phyloP scores from a whole-genome alignment of 2,113 vertebrate species.

The Pao palembangensis region DNA sequence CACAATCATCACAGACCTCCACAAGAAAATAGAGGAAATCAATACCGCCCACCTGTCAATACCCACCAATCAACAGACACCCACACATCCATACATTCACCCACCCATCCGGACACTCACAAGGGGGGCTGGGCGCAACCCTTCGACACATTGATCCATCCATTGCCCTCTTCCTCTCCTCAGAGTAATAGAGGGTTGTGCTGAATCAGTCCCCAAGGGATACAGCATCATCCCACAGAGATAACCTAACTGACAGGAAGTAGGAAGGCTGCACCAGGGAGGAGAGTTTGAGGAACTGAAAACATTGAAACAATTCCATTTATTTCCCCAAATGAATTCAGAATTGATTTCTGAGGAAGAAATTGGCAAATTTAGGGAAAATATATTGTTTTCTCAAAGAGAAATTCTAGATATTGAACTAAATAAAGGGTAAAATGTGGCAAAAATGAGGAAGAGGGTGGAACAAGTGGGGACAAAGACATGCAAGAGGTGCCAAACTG shows the following conservation, averaged over 20 bases:
- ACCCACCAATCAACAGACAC: constrained; percentile 45
- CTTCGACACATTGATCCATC: constrained; percentile 51
- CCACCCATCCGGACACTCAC: constrained; percentile 41
- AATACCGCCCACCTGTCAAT: constrained; percentile 36
- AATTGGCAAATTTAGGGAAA: not conserved
- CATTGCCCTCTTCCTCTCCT: constrained; percentile 18
- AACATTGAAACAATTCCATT: constrained; percentile 10
- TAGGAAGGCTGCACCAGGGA: constrained; percentile 1
- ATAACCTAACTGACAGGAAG: constrained; percentile 10
- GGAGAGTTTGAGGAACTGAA: constrained; percentile 13
- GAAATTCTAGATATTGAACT: too few species aligned
- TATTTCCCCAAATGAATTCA: not conserved
- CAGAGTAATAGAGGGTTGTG: constrained; percentile 31
- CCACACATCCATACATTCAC: constrained; percentile 53
- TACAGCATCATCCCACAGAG: constrained; percentile 9
- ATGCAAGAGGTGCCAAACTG: constrained; percentile 36
- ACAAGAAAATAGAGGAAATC: constrained; percentile 10
- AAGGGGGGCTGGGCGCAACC: constrained; percentile 27
- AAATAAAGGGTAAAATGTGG: not conserved
- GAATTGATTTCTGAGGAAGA: not conserved
- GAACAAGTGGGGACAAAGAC: constrained; percentile 45
- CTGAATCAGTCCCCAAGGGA: constrained; percentile 63
- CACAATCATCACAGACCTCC: too few species aligned
- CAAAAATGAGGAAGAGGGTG: constrained; percentile 11
- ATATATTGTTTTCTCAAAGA: too few species aligned